Percentiles rank a stretch among this genome's conserved stretches.
These are phyloP conservation scores for Mesoclemmys tuberculata DNA, from an alignment of 2,113 vertebrate genomes.

Conservation along the genomic window DNA sequence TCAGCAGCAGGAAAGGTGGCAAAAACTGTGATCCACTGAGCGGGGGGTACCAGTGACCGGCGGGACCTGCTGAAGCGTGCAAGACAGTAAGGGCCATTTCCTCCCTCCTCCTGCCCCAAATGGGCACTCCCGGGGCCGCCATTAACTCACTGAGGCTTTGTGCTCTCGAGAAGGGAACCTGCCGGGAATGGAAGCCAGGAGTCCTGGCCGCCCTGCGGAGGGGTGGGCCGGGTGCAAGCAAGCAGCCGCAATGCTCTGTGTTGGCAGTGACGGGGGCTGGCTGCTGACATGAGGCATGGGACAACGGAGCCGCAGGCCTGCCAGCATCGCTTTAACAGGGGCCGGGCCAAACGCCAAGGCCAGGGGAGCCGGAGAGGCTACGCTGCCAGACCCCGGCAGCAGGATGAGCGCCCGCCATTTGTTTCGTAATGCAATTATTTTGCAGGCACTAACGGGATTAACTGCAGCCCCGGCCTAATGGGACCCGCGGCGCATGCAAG, in stretches of 20 bases:
- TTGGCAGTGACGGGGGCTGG: too few species aligned
- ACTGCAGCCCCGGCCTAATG: background rate
- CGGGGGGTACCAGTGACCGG: background rate
- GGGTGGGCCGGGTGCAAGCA: too few species aligned
- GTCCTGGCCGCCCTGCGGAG: background rate
- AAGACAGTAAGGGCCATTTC: too few species aligned
- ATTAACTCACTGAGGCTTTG: too few species aligned
- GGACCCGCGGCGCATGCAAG: background rate
- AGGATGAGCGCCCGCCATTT: background rate
- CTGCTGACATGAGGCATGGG: too few species aligned
- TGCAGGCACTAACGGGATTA: background rate
- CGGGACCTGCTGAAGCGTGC: too few species aligned
- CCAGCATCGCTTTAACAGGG: background rate
- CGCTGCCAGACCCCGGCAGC: background rate
- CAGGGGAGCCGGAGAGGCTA: background rate
- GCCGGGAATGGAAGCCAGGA: too few species aligned
- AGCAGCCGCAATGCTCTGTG: background rate
- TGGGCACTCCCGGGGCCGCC: too few species aligned
- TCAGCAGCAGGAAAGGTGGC: too few species aligned
- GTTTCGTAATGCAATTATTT: background rate
- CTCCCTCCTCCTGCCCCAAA: too few species aligned
- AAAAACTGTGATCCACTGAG: too few species aligned
- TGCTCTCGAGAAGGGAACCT: too few species aligned
- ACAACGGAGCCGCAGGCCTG: background rate
- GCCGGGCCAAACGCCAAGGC: background rate